These are phyloP conservation scores for Coryphaenoides rupestris DNA, from an alignment of 2,113 vertebrate genomes.

Conservation along the genomic window DNA sequence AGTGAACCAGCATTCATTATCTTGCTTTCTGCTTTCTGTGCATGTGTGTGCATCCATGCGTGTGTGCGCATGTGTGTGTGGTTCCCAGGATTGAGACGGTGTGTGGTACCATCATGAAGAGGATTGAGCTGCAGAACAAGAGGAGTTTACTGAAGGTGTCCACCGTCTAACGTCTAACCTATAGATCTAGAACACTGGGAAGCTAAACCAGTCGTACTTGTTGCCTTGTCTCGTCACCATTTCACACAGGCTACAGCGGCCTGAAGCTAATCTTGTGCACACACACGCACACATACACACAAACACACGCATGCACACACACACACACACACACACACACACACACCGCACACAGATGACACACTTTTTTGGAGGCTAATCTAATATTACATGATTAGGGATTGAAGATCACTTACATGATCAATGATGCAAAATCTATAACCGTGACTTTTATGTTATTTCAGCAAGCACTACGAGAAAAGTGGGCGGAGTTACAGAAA, in stretches of 20 bases:
- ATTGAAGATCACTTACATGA: no score
- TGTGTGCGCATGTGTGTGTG: conserved; percentile 2
- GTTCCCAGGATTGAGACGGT: conserved; percentile 83
- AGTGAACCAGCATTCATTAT: neutral
- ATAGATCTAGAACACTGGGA: no score
- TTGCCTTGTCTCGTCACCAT: no score
- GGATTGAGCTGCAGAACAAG: conserved; percentile 84
- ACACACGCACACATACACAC: no score
- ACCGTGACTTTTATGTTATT: conserved; percentile 19
- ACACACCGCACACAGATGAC: conserved; percentile 48
- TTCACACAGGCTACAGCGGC: no score
- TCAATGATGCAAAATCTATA: no score
- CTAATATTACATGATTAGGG: no score
- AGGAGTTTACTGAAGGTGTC: conserved; percentile 84
- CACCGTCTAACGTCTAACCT: conserved; percentile 17
- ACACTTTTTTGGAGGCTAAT: no score
- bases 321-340: no score
- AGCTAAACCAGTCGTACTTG: no score
- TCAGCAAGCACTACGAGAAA: conserved; percentile 84
- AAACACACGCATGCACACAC: no score
- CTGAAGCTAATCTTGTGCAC: no score
- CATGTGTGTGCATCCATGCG: neutral
- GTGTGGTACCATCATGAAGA: conserved; percentile 80
- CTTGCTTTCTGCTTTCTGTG: neutral
- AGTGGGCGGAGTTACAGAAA: conserved; percentile 77